A percentile compares a stretch with the other conserved stretches of the same genome.
Evolutionary conservation across 92 coral and sea anemone genomes (phyloP).

Genomic region (Micromussa lordhowensis): DNA sequence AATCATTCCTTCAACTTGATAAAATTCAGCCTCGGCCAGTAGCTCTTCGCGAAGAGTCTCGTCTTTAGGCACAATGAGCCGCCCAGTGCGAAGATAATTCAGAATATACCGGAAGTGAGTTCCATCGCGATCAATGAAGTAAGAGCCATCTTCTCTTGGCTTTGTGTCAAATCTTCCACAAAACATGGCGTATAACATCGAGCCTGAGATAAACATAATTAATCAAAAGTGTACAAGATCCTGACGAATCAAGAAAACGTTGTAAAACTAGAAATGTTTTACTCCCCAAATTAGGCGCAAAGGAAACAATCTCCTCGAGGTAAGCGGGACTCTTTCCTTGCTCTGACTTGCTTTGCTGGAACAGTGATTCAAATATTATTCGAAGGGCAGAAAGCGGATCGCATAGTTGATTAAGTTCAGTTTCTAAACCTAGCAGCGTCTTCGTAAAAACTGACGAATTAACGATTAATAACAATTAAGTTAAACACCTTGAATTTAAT

Average conservation of each 20-base stretch:
- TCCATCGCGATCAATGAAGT: slow-evolving; percentile 84
- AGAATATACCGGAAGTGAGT: slow-evolving; percentile 77
- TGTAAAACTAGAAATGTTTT: background rate
- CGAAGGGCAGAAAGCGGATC: too few species aligned
- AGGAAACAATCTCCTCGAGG: background rate
- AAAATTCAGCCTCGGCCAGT: background rate
- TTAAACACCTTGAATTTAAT: too few species aligned
- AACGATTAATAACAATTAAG: too few species aligned
- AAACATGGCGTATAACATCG: slow-evolving; percentile 47
- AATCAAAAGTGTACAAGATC: background rate
- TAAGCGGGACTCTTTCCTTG: too few species aligned
- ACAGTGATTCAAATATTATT: too few species aligned
- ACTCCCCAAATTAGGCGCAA: background rate
- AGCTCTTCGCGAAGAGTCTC: background rate
- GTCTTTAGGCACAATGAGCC: background rate
- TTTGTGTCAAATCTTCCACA: slow-evolving; percentile 61
- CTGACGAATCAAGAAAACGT: background rate
- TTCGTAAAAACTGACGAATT: too few species aligned
- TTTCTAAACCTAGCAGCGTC: too few species aligned
- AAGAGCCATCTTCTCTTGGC: slow-evolving; percentile 77
- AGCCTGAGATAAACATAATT: background rate
- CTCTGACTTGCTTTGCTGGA: too few species aligned
- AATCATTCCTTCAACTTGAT: slow-evolving; percentile 1
- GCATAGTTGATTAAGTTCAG: too few species aligned
- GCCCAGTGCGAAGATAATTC: slow-evolving; percentile 78